Base-by-base conservation (phyloP, 2,888 invertebrate species). In the Cerastis leucographa region DNA sequence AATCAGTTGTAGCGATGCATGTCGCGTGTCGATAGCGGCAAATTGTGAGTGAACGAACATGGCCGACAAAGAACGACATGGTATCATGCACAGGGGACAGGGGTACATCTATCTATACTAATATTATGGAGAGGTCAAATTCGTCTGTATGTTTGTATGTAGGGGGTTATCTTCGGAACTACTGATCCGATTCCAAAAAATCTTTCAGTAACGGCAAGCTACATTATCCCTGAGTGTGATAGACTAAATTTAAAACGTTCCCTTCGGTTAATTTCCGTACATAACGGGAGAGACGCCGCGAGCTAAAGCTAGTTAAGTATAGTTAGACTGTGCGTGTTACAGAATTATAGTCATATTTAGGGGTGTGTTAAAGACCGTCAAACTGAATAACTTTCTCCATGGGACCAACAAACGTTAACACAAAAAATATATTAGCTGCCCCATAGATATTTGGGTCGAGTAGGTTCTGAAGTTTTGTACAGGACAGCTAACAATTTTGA, bases 51-150 rank as follows among this genome's bases (percentile, higher is more conserved):
- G 29, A 66, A 35, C 64, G n/a, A 29, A 49, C 25, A 62, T 40
- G 12, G 49, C 84, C 85, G 87, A 87, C 87, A 84, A 72, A 67
- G 69, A 66, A 46, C 59, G 59, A 62, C 29, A n/a, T 42, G 51
- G 51, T 77, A 61, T 73, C 51, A 73, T 81, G 69, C 62, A 64
- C 64, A n/a, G 59, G 59, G 29, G 59, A 64, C 64, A n/a, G 59
- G 59, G 29, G 59, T 64, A 64, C n/a, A n/a, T 35, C 35, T 35
- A 35, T 35, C 35, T 35, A 35, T 35, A 35, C 35, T 35, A 35
- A 35, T 35, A 35, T 35, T 35, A 35, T 35, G 3, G 35, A 35
- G 3, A 35, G 35, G 35, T 35, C 1, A 35, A 35, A 2, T 35
- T 35, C 35, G 35, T 35, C 3, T 35, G 35, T 35, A 35, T 35